Conservation (phyloP, 1,140 invertebrate species). For the Drosophila albomicans region DNA sequence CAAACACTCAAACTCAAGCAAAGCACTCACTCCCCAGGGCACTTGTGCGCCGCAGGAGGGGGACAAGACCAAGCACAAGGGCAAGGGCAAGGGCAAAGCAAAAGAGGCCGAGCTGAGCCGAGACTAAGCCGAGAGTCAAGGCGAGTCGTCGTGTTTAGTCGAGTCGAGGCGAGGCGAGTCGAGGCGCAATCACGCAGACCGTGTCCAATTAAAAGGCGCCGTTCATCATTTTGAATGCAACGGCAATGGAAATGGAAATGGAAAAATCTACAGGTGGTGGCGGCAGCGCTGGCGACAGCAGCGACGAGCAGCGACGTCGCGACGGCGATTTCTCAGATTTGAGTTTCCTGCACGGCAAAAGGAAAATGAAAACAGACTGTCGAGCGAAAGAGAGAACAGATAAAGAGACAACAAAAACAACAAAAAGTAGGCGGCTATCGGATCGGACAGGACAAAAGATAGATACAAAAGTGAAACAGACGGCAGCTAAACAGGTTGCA, state of each 20-base stretch:
- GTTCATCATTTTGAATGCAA: conserved; percentile 78
- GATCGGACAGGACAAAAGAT: conserved; percentile 16
- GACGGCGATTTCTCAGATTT: conserved; percentile 40
- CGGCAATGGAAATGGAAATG: conserved; percentile 21
- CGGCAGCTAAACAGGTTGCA: conserved; percentile 41
- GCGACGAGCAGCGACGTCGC: conserved; percentile 22
- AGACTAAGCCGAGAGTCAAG: conserved; percentile 10
- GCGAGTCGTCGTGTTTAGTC: neutral
- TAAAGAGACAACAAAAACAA: neutral
- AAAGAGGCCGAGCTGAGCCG: conserved; percentile 15
- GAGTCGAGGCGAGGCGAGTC: conserved; percentile 2
- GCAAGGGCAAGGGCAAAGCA: neutral
- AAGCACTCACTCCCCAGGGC: conserved; percentile 25
- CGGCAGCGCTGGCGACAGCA: conserved; percentile 35
- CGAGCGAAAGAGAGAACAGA: neutral
- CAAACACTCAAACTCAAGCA: neutral
- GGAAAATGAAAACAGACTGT: conserved; percentile 23
- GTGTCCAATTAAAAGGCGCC: conserved; percentile 82
- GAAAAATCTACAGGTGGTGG: conserved; percentile 79
- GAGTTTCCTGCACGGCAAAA: conserved; percentile 65
- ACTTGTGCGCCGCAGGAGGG: conserved; percentile 25
- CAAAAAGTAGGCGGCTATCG: conserved; percentile 41
- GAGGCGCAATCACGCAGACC: conserved; percentile 70
- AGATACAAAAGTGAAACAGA: neutral
- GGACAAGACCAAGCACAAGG: conserved; percentile 3